Conservation (phyloP, 2,113 vertebrate genomes). For the Colistium nudipinnis region DNA sequence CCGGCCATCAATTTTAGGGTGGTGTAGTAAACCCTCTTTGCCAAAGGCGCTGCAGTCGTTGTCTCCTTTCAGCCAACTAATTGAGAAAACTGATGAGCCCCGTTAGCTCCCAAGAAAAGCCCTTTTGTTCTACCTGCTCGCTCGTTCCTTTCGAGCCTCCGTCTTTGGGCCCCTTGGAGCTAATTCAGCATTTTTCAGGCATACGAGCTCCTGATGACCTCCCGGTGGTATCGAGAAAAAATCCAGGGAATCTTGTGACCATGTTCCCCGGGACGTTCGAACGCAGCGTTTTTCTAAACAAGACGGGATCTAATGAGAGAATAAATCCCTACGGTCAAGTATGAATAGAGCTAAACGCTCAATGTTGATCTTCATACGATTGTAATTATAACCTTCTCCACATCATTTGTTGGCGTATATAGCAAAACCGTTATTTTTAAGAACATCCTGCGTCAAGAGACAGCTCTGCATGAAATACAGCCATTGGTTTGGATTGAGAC, state of each 20-base stretch:
- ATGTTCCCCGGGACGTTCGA: slow-evolving; percentile 1
- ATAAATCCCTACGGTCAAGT: neutral
- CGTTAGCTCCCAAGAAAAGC: slow-evolving; percentile 49
- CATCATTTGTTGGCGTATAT: too few species aligned
- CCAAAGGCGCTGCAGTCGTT: slow-evolving; percentile 30
- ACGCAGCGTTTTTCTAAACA: neutral
- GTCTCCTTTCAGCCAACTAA: slow-evolving; percentile 49
- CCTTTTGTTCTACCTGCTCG: slow-evolving; percentile 57
- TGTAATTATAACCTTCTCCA: neutral
- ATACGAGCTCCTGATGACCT: slow-evolving; percentile 52
- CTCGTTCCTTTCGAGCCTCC: slow-evolving; percentile 56
- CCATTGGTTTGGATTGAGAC: slow-evolving; percentile 34
- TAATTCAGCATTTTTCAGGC: slow-evolving; percentile 52
- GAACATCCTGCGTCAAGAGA: neutral
- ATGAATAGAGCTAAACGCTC: neutral
- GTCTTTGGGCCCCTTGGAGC: slow-evolving; percentile 48
- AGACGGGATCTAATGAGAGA: neutral
- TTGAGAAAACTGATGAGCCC: slow-evolving; percentile 57
- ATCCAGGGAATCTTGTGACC: slow-evolving; percentile 11
- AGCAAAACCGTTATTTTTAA: neutral
- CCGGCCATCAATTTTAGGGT: slow-evolving; percentile 17
- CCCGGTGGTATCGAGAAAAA: slow-evolving; percentile 30
- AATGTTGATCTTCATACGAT: neutral
- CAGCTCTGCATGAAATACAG: slow-evolving; percentile 3
- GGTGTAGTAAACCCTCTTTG: slow-evolving; percentile 43